Evolutionary conservation across 37 sponge, comb jelly and placozoan species (phyloP).

Genomic region (Petrosia ficiformis): DNA sequence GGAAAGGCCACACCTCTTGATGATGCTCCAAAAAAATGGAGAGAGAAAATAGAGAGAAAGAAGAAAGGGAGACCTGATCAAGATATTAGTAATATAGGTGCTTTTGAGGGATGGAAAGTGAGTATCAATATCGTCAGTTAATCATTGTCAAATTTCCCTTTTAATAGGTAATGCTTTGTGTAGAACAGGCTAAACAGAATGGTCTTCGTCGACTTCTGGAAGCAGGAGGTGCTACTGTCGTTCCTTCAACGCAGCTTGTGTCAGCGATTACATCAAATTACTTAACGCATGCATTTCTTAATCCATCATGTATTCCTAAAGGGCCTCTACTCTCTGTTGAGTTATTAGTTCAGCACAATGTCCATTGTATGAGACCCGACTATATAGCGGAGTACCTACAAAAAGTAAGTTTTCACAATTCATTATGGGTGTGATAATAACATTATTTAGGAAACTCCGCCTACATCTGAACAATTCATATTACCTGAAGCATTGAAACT

Average conservation of each 20-base stretch:
- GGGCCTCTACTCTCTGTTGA: conserved; percentile 38
- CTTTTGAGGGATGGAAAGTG: conserved; percentile 86
- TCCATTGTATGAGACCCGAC: conserved; percentile 81
- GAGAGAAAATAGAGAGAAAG: conserved; percentile 15
- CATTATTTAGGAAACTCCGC: background rate
- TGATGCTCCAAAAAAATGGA: conserved; percentile 69
- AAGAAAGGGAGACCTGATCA: background rate
- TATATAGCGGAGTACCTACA: conserved; percentile 90
- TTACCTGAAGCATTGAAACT: background rate
- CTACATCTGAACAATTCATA: background rate
- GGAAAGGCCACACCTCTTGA: conserved; percentile 31
- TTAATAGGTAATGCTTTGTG: conserved; percentile 62
- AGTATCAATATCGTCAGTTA: background rate
- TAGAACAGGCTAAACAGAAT: conserved; percentile 43
- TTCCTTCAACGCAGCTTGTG: background rate
- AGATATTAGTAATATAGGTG: conserved; percentile 25
- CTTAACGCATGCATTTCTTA: conserved; percentile 59
- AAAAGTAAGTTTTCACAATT: conserved; percentile 29
- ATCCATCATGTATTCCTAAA: conserved; percentile 18
- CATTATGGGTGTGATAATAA: background rate
- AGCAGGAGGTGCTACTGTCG: conserved; percentile 79
- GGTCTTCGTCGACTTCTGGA: conserved; percentile 83
- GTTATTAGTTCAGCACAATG: conserved; percentile 52
- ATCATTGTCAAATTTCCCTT: background rate
- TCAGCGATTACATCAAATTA: background rate